Conservation (phyloP, 1,140 invertebrate genomes). For the Hormaphis cornu region DNA sequence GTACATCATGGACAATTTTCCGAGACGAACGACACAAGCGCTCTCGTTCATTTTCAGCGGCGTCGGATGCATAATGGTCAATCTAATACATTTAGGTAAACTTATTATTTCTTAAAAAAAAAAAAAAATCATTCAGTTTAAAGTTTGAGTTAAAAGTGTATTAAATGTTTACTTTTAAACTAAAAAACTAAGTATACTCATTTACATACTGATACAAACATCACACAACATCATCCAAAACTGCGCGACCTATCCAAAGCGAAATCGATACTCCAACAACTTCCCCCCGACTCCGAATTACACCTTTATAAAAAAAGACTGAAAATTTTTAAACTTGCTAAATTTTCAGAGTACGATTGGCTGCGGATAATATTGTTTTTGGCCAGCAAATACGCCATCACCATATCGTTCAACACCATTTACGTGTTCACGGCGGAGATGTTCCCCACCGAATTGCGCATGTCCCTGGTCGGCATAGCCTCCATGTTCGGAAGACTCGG, state of each 20-base stretch:
- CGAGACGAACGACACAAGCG: slow-evolving; percentile 33
- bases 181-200: no score
- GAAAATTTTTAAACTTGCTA: no score
- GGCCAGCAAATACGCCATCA: slow-evolving; percentile 62
- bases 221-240: no score
- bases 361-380: slow-evolving; percentile 48
- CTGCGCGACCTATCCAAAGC: no score
- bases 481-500: slow-evolving; percentile 62
- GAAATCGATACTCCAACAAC: no score
- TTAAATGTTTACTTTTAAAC: no score
- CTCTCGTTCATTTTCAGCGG: slow-evolving; percentile 35
- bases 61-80: slow-evolving; percentile 34
- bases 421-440: slow-evolving; percentile 64
- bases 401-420: slow-evolving; percentile 57
- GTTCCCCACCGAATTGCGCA: slow-evolving; percentile 58
- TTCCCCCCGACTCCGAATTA: no score
- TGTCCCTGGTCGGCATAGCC: slow-evolving; percentile 55
- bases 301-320: no score
- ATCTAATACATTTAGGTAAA: slow-evolving; percentile 35
- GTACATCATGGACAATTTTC: slow-evolving; percentile 33
- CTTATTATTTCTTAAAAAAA: background rate
- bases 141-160: no score
- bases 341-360: background rate
- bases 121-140: no score
- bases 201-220: no score